Conservation (phyloP, 2,888 invertebrate species). For the Trissoscelio sp. region DNA sequence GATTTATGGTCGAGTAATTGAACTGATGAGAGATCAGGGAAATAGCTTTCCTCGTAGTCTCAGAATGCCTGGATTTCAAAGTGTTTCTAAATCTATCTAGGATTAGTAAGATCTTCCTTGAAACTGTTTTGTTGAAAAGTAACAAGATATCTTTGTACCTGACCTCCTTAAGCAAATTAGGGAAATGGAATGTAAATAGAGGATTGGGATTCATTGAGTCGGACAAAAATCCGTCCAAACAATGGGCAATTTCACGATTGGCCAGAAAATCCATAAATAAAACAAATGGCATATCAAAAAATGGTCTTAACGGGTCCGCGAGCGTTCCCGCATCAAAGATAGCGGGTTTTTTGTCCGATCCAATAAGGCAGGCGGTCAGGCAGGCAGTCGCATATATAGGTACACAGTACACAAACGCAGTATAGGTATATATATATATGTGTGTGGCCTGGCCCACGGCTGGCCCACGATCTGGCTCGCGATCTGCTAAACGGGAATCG, state of each 20-base stretch:
- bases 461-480: constrained; percentile 58
- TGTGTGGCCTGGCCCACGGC: constrained; percentile 41
- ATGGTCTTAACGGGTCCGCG: constrained; percentile 49
- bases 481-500: constrained; percentile 60
- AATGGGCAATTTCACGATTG: constrained; percentile 22
- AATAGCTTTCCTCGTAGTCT: no score
- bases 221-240: neutral
- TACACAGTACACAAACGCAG: neutral
- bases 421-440: neutral
- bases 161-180: neutral
- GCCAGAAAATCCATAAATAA: constrained; percentile 23
- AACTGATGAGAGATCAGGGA: no score
- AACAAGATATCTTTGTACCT: no score
- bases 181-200: neutral
- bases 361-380: constrained; percentile 47
- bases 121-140: no score
- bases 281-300: constrained; percentile 37
- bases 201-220: neutral
- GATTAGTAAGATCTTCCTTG: no score
- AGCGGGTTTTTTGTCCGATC: constrained; percentile 48
- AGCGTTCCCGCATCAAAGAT: constrained; percentile 44
- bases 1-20: no score
- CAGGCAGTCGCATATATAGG: no score
- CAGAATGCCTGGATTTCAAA: no score
- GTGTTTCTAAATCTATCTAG: no score